Percentiles rank a stretch among this genome's conserved stretches.
These are phyloP conservation scores for Apteryx mantelli DNA, from an alignment of 2,113 vertebrate species.

Conservation along the genomic window DNA sequence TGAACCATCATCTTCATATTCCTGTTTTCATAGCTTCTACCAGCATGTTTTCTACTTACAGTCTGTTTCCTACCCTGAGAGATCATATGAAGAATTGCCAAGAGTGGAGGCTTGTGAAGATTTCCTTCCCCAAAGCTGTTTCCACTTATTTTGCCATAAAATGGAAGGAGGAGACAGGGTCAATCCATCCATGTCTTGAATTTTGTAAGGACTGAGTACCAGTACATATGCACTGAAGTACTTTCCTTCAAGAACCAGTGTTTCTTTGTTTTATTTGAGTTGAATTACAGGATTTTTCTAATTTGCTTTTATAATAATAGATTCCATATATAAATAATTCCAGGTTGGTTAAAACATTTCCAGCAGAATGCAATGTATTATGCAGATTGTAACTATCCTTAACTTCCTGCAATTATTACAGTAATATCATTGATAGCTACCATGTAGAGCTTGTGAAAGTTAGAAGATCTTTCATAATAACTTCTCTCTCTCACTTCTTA, in stretches of 20 bases:
- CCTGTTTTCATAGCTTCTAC: background rate
- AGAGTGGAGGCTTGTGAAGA: background rate
- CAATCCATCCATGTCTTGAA: background rate
- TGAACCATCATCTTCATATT: background rate
- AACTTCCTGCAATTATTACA: background rate
- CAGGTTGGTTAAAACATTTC: background rate
- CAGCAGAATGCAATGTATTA: background rate
- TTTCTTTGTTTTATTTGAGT: background rate
- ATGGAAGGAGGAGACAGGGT: background rate
- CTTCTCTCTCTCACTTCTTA: background rate
- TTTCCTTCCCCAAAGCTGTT: background rate
- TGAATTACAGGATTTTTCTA: background rate
- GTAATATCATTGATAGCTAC: background rate
- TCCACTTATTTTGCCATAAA: background rate
- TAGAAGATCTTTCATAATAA: background rate
- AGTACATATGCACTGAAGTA: background rate
- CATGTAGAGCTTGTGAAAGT: background rate
- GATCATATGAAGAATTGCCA: conserved; percentile 3
- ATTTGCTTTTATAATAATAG: background rate
- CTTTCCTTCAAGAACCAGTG: background rate
- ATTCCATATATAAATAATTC: background rate
- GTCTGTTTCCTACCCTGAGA: background rate
- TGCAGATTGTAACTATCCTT: background rate
- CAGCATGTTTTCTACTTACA: background rate
- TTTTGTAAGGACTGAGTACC: background rate